Conservation (phyloP, 2,797 vertebrate species). For the Labroides dimidiatus region DNA sequence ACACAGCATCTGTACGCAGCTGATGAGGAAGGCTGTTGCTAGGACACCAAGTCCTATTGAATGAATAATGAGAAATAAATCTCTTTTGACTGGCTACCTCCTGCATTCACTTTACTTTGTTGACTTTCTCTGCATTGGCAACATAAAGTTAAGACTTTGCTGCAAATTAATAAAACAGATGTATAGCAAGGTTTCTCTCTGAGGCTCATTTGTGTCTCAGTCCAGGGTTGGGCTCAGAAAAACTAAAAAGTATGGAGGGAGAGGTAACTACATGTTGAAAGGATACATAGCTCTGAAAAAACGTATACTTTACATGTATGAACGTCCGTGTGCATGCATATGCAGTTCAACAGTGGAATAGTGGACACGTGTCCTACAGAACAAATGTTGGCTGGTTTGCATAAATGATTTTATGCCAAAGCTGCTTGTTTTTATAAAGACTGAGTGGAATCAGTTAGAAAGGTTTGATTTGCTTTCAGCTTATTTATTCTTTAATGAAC, state of each 20-base stretch:
- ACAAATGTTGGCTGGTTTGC: too few species aligned
- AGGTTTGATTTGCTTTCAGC: too few species aligned
- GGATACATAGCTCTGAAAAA: too few species aligned
- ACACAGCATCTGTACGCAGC: conserved; percentile 38
- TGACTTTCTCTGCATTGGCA: conserved; percentile 26
- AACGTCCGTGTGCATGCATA: too few species aligned
- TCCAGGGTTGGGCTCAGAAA: conserved; percentile 9
- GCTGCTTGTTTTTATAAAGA: too few species aligned
- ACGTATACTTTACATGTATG: too few species aligned
- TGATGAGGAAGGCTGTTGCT: conserved; percentile 65
- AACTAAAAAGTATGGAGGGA: conserved; percentile 7
- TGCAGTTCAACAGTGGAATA: neutral
- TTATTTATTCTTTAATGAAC: too few species aligned
- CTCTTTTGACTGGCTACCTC: conserved; percentile 47
- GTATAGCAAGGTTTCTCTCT: conserved; percentile 31
- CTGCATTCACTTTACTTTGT: conserved; percentile 48
- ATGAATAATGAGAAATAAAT: conserved; percentile 57
- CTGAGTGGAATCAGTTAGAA: too few species aligned
- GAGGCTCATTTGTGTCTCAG: conserved; percentile 26
- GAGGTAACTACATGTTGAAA: conserved; percentile 3
- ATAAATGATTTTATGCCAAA: too few species aligned
- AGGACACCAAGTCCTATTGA: conserved; percentile 62
- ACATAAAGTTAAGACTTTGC: conserved; percentile 33
- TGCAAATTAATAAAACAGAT: conserved; percentile 47
- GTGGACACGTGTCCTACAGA: neutral